These are phyloP conservation scores for Teleogryllus oceanicus DNA, from an alignment of 2,888 invertebrate genomes.

Conservation along the genomic window DNA sequence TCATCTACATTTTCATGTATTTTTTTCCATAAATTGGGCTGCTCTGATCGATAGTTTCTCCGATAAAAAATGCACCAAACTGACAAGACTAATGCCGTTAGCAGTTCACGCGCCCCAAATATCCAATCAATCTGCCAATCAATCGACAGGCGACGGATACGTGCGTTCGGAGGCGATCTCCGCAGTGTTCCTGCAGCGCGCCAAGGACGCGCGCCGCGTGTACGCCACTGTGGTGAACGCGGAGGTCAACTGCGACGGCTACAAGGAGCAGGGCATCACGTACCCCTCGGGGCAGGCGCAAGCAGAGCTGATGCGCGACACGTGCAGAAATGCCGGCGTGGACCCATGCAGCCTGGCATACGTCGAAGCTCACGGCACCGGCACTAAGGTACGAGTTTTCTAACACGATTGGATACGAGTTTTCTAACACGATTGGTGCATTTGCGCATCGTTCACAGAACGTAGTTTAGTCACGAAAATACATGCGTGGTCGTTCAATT, in stretches of 20 bases:
- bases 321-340: conserved; percentile 59
- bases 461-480: neutral
- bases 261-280: conserved; percentile 65
- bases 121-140: no score
- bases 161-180: conserved; percentile 77
- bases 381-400: conserved; percentile 48
- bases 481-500: neutral
- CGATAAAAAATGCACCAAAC: no score
- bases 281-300: conserved; percentile 59
- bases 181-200: conserved; percentile 68
- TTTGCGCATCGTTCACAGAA: neutral
- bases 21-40: no score
- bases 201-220: conserved; percentile 50
- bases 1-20: no score
- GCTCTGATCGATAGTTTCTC: no score
- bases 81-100: no score
- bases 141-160: conserved; percentile 65
- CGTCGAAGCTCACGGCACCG: conserved; percentile 67
- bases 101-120: no score
- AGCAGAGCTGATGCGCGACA: conserved; percentile 50
- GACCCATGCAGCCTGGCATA: conserved; percentile 57
- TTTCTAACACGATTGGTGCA: neutral
- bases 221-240: conserved; percentile 56
- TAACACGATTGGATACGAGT: neutral
- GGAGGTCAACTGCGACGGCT: conserved; percentile 60